Evolutionary conservation across 2,113 vertebrate species (phyloP).

Genomic region (Paramisgurnus dabryanus): DNA sequence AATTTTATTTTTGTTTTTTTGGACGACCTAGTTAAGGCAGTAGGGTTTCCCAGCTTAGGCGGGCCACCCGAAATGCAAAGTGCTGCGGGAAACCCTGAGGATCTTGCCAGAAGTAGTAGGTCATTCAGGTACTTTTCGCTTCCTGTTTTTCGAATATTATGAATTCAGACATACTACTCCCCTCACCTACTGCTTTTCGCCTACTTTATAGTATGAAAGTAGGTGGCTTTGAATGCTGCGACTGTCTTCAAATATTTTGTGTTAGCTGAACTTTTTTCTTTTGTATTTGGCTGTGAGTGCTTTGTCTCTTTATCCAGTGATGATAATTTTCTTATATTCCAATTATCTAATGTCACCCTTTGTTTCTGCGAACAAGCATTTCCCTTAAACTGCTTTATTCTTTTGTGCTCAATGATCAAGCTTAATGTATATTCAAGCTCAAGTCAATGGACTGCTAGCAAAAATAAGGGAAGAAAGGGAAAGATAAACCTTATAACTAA

Average conservation of each 20-base stretch:
- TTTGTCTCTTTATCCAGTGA: background rate
- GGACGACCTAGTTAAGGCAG: too few species aligned
- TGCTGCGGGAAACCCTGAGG: too few species aligned
- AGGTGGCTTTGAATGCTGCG: too few species aligned
- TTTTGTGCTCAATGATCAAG: background rate
- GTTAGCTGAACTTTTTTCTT: constrained; percentile 1
- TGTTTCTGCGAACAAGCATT: background rate
- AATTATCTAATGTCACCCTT: background rate
- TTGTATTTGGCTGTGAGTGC: background rate
- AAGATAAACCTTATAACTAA: background rate
- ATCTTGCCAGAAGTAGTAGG: too few species aligned
- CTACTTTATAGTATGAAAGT: too few species aligned
- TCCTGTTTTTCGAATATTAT: too few species aligned
- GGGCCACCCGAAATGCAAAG: too few species aligned
- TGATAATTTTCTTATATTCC: background rate
- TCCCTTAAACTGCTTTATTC: background rate
- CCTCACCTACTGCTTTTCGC: too few species aligned
- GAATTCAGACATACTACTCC: too few species aligned
- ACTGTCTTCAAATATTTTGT: background rate
- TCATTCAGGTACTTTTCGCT: too few species aligned
- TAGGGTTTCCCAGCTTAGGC: too few species aligned
- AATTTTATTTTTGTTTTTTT: too few species aligned
- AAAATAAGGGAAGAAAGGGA: background rate
- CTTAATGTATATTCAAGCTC: background rate
- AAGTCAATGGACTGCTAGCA: background rate